phyloP scores from a whole-genome alignment of 2,113 vertebrate species.

The Alligator mississippiensis region DNA sequence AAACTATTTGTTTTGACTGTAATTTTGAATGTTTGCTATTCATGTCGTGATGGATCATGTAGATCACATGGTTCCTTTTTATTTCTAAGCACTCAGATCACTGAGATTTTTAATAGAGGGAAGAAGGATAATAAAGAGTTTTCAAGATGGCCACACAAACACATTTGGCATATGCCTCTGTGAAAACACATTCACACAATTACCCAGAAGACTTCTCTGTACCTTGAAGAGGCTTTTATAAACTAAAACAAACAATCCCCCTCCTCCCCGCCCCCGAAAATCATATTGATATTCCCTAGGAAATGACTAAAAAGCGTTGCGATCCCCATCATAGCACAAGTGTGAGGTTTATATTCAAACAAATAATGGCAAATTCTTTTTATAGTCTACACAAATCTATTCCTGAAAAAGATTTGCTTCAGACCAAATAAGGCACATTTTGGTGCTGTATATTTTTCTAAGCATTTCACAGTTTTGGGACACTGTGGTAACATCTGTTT shows the following conservation, averaged over 20 bases:
- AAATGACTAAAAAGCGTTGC: background rate
- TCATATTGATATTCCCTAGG: slow-evolving; percentile 29
- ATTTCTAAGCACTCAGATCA: background rate
- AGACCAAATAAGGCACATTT: slow-evolving; percentile 9
- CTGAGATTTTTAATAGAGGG: background rate
- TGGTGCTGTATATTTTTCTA: slow-evolving; percentile 6
- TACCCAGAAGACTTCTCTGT: slow-evolving; percentile 23
- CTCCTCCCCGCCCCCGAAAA: too few relatives aligned
- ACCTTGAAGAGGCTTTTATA: slow-evolving; percentile 33
- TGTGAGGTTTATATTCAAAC: slow-evolving; percentile 27
- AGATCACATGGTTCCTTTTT: background rate
- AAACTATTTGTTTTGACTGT: background rate
- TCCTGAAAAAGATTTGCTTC: slow-evolving; percentile 23
- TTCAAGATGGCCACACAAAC: slow-evolving; percentile 54
- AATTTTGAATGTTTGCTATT: background rate
- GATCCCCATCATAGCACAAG: slow-evolving; percentile 47
- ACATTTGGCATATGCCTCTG: background rate
- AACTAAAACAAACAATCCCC: slow-evolving; percentile 6
- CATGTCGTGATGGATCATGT: background rate
- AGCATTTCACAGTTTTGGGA: slow-evolving; percentile 38
- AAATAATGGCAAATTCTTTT: background rate
- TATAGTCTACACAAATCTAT: background rate
- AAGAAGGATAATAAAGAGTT: background rate
- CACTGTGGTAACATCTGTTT: slow-evolving; percentile 59
- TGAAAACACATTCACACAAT: background rate